Percentiles rank a stretch among this genome's conserved stretches.
phyloP scores from a whole-genome alignment of 2,113 vertebrate genomes.

The Pterocles burchelli region DNA sequence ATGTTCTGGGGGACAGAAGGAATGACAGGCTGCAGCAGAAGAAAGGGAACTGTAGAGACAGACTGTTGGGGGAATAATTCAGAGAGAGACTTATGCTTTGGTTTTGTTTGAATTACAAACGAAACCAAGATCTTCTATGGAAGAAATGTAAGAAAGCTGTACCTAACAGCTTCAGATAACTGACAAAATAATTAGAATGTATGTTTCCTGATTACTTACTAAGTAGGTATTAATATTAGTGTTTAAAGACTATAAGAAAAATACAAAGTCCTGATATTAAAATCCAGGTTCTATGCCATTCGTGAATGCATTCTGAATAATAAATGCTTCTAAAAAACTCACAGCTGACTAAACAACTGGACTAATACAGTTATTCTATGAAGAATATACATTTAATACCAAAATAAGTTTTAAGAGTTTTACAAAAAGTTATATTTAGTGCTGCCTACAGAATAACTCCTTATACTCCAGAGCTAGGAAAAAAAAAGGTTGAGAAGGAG shows the following conservation, averaged over 20 bases:
- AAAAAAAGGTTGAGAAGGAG: neutral
- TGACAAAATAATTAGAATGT: neutral
- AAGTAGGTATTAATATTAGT: neutral
- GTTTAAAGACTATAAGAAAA: neutral
- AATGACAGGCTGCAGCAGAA: neutral
- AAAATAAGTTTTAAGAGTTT: neutral
- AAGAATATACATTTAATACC: neutral
- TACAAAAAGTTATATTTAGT: neutral
- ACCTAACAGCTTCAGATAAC: neutral
- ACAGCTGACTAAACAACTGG: neutral
- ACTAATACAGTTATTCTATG: neutral
- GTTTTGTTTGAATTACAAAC: neutral
- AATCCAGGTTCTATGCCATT: neutral
- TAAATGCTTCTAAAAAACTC: neutral
- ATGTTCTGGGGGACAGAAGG: neutral
- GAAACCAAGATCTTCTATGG: neutral
- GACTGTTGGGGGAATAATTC: neutral
- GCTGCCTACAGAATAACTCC: neutral
- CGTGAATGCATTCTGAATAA: neutral
- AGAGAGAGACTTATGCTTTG: neutral
- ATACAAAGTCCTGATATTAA: fast-evolving
- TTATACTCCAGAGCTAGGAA: neutral
- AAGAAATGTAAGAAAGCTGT: neutral
- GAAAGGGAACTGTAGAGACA: neutral
- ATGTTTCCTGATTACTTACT: neutral